These are phyloP conservation scores for Patagioenas fasciata DNA, from an alignment of 2,113 vertebrate genomes.

Conservation along the genomic window DNA sequence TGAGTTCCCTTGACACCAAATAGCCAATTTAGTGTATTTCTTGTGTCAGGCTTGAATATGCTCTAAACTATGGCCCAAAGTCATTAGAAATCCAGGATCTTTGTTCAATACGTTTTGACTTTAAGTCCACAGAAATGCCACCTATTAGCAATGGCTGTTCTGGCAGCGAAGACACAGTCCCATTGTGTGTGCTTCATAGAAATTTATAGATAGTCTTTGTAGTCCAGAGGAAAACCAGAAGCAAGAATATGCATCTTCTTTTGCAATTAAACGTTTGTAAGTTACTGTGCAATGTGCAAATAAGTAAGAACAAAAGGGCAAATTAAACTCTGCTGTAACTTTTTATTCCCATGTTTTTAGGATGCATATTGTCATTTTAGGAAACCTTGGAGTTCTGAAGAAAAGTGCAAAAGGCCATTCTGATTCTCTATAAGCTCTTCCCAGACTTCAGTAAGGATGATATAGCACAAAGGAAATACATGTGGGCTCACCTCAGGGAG, in stretches of 20 bases:
- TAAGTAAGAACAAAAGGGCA: not conserved
- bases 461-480: not conserved
- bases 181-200: not conserved
- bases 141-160: not conserved
- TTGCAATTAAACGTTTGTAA: not conserved
- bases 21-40: not conserved
- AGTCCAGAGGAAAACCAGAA: not conserved
- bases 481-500: not conserved
- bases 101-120: not conserved
- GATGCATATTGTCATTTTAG: not conserved
- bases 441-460: not conserved
- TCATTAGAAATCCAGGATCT: not conserved
- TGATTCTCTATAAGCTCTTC: not conserved
- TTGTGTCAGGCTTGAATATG: not conserved
- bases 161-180: not conserved
- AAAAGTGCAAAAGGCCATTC: not conserved
- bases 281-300: not conserved
- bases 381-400: not conserved
- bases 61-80: not conserved
- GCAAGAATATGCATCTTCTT: not conserved
- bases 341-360: not conserved
- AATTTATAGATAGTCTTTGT: not conserved
- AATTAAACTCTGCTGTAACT: not conserved
- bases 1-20: not conserved
- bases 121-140: not conserved